A percentile compares a stretch with the other conserved stretches of the same genome.
Evolutionary conservation across 2,113 vertebrate species (phyloP).

Genomic region (Hippocampus abdominalis): DNA sequence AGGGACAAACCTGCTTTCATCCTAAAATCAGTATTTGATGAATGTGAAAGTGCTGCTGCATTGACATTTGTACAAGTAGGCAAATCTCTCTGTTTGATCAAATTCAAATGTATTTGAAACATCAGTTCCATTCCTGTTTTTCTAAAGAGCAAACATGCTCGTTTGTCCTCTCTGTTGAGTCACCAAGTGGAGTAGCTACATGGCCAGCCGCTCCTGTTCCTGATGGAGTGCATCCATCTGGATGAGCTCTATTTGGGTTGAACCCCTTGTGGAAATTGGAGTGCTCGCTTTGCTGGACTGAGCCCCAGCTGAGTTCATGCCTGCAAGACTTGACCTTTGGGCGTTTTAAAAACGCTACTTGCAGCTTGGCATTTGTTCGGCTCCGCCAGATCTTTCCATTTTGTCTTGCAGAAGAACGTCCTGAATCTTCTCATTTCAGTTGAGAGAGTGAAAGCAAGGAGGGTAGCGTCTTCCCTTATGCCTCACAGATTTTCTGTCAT

Average conservation of each 20-base stretch:
- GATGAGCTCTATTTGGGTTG: slow-evolving; percentile 26
- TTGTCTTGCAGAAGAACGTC: slow-evolving; percentile 55
- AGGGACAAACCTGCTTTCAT: neutral
- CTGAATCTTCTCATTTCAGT: slow-evolving; percentile 60
- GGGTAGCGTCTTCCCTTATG: slow-evolving; percentile 54
- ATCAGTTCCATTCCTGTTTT: neutral
- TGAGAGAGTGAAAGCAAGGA: slow-evolving; percentile 47
- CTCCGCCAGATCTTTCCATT: slow-evolving; percentile 66
- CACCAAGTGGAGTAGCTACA: slow-evolving; percentile 3
- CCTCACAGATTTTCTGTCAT: slow-evolving; percentile 34
- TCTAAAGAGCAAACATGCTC: neutral
- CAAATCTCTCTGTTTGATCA: neutral
- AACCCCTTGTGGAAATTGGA: slow-evolving; percentile 37
- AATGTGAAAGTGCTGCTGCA: neutral
- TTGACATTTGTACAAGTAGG: neutral
- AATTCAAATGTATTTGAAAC: neutral
- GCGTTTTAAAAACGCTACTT: slow-evolving; percentile 51
- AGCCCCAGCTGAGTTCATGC: slow-evolving; percentile 33
- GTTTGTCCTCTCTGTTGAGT: slow-evolving; percentile 11
- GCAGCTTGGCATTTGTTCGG: slow-evolving; percentile 58
- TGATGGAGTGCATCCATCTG: slow-evolving; percentile 38
- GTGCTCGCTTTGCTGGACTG: slow-evolving; percentile 12
- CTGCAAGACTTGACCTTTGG: slow-evolving; percentile 41
- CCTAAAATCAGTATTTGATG: slow-evolving; percentile 2
- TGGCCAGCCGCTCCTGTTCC: neutral